Evolutionary conservation across 2,888 invertebrate species (phyloP), one percentile per base, ranked within the genome.

Genomic region (Bembecia ichneumoniformis): DNA sequence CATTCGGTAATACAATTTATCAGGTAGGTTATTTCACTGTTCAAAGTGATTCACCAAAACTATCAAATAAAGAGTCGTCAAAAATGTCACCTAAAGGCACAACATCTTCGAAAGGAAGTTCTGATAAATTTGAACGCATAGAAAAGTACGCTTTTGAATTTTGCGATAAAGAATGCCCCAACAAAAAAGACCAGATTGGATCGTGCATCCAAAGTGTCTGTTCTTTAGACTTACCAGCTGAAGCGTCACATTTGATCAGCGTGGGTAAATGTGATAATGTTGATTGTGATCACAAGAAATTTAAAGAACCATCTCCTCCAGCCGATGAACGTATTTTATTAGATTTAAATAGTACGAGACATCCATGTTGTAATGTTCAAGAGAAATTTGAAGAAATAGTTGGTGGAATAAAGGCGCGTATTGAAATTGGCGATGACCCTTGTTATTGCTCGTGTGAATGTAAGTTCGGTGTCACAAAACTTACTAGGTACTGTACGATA

Each of bases 371-470:
- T 54, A 51, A 58, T 14, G 46, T 60, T 5, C 54, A 58, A n/a
- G 56, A 72, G 47, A 68, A 68, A 52, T 57, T 78, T 11, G 77
- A 81, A 52, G 54, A 78, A 50, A 62, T 80, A 0, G 52, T 68
- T 3, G 75, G 77, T 9, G 74, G 61, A 34, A 57, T 80, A 43
- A 62, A 56, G 53, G 73, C 76, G 3, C 69, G 71, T 49, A 63
- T 77, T 63, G 65, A 71, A 55, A 57, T 74, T 28, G 66, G 66
- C 3, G 54, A 63, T 10, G 67, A 75, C 46, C 72, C 77, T 14
- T 87, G 87, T 59, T 80, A 62, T 56, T 87, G 87, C 57, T 63
- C 77, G 46, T 87, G 87, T 51, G 77, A 82, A 54, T 87, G 87
- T 57, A 64, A 59, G 36, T 83, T 84, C 64, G 78, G 74, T 14